Conservation (phyloP, 2,113 vertebrate species). For the Chionodraco myersi region DNA sequence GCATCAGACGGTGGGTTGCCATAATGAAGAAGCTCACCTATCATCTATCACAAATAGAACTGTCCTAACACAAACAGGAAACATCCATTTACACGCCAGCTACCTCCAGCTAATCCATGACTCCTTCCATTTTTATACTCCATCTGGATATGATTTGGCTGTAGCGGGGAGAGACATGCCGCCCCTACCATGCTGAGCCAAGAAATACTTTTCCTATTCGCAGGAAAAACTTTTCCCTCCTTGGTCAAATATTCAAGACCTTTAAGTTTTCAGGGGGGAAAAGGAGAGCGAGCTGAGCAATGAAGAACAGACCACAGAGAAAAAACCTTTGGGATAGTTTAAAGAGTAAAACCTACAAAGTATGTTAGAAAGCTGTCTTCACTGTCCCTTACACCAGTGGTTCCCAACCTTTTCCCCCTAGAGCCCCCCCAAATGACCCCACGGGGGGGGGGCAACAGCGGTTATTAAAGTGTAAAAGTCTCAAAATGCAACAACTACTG, state of each 20-base stretch:
- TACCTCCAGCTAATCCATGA: conserved; percentile 64
- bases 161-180: conserved; percentile 45
- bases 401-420: no score
- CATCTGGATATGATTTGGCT: conserved; percentile 78
- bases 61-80: conserved; percentile 70
- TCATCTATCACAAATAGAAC: conserved; percentile 21
- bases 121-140: conserved; percentile 44
- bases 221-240: conserved; percentile 62
- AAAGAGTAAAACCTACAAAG: conserved; percentile 10
- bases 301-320: conserved; percentile 25
- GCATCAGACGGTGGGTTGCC: conserved; percentile 15
- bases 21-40: conserved; percentile 34
- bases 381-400: background rate
- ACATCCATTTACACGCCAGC: conserved; percentile 58
- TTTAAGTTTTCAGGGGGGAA: conserved; percentile 9
- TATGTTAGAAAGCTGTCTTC: background rate
- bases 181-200: conserved; percentile 63
- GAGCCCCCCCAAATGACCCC: no score
- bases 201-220: conserved; percentile 74
- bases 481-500: no score
- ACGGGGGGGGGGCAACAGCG: no score
- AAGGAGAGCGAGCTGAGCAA: conserved; percentile 9
- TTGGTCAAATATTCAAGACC: conserved; percentile 28
- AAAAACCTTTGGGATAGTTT: background rate
- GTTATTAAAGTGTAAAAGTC: no score